Evolutionary conservation across 2,888 invertebrate genomes (phyloP), one percentile per base, ranked within the genome.

Genomic region (Drosophila tanythrix): DNA sequence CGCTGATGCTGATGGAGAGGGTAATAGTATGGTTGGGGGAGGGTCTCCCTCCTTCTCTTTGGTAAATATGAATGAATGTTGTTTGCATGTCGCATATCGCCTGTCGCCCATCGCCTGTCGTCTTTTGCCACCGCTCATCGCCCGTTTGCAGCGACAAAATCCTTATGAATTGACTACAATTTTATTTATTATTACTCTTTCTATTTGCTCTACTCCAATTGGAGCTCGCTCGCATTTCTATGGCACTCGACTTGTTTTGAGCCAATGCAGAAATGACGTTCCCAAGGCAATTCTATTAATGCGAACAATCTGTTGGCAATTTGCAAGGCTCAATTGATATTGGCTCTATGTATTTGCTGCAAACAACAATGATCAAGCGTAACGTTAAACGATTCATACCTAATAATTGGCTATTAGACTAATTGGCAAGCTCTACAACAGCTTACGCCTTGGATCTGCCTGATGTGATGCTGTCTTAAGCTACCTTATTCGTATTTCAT

Each of bases 121-220:
- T 56, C 55, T 60, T 57, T 33, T 46, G 46, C 59, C 40, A n/a
- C 21, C 38, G 13, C 38, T 40, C 50, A 40, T 33, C 38, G 15
- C 38, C 70, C 72, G 74, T 84, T 83, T 85, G 86, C 64, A 79
- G 79, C 70, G 51, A 76, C 73, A 83, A 89, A 87, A 89, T 91
- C 90, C 85, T 88, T 90, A 90, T 90, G 90, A 89, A 90, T 89
- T 90, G 91, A 80, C 79, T 86, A 80, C 82, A 88, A 89, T 89
- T 90, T 86, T 88, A 91, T 90, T 87, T 87, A 84, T 81, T 84
- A 82, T 84, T 89, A 88, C 85, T 89, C 79, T 60, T 89, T 86
- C 74, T 82, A 76, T 88, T 84, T 84, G 70, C 27, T 27, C 36
- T 18, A 36, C 36, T 36, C n/a, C 38, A 38, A 27, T 38, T 27